These are phyloP conservation scores for Elymnias hypermnestra DNA, from an alignment of 1,140 invertebrate species.

Conservation along the genomic window DNA sequence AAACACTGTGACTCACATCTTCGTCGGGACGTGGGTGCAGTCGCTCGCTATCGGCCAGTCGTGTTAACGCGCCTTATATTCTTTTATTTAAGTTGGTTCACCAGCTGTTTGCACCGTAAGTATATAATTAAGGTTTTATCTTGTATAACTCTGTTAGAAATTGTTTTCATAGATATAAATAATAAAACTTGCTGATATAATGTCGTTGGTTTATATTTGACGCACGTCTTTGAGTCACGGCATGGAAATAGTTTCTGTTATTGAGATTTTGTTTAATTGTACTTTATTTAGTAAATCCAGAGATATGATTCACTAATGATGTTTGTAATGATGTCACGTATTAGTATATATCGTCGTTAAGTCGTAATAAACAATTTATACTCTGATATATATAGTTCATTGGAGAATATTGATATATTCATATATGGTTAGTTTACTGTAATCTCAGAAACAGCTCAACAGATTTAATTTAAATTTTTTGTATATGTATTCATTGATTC, in stretches of 20 bases:
- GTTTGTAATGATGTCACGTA: too few species aligned
- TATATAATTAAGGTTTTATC: not conserved
- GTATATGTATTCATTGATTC: too few species aligned
- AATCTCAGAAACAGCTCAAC: too few species aligned
- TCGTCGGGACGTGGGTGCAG: constrained; percentile 4
- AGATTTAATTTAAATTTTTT: too few species aligned
- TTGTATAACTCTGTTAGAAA: not conserved
- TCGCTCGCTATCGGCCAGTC: constrained; percentile 12
- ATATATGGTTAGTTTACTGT: too few species aligned
- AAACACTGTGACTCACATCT: constrained; percentile 31
- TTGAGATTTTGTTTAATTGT: not conserved
- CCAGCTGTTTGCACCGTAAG: constrained; percentile 2
- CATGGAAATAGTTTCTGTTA: not conserved
- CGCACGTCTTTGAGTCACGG: not conserved
- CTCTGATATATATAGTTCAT: too few species aligned
- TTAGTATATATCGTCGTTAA: too few species aligned
- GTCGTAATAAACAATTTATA: too few species aligned
- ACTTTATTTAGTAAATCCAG: too few species aligned
- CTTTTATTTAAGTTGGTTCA: constrained; percentile 5
- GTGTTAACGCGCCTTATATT: constrained; percentile 23
- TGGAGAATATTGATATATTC: too few species aligned
- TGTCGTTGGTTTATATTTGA: not conserved
- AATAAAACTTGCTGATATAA: not conserved
- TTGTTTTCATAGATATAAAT: not conserved
- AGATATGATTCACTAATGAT: too few species aligned